These are phyloP conservation scores for Microtus californicus DNA, from an alignment of 2,797 vertebrate species.

Conservation along the genomic window DNA sequence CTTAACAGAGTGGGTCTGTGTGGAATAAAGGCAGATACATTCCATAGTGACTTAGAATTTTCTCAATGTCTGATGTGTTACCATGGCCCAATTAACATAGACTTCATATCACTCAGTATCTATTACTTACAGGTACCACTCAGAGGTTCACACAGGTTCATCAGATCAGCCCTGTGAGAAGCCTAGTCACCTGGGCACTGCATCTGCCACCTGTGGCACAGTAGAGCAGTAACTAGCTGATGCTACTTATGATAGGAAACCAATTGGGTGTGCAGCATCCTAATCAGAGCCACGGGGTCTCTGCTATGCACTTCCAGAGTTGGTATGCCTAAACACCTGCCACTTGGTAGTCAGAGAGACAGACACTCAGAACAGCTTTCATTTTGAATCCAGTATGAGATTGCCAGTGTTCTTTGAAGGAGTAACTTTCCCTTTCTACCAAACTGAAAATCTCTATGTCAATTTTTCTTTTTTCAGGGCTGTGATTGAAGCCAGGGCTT, in stretches of 20 bases:
- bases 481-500: neutral
- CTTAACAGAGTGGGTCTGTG: neutral
- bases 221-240: neutral
- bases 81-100: neutral
- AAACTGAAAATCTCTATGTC: neutral
- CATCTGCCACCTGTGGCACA: neutral
- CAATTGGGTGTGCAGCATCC: neutral
- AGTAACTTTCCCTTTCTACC: neutral
- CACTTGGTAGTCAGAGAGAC: neutral
- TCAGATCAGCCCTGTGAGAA: neutral
- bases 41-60: neutral
- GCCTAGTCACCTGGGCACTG: neutral
- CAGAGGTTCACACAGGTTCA: neutral
- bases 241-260: neutral
- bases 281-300: neutral
- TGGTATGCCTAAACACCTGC: neutral
- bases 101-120: neutral
- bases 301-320: neutral
- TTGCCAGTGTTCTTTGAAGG: neutral
- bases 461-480: neutral
- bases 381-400: constrained; percentile 8
- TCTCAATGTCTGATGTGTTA: neutral
- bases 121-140: neutral
- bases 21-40: neutral
- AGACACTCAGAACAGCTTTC: neutral